phyloP scores from a whole-genome alignment of 2,797 vertebrate species.

The Eulemur rubriventer region DNA sequence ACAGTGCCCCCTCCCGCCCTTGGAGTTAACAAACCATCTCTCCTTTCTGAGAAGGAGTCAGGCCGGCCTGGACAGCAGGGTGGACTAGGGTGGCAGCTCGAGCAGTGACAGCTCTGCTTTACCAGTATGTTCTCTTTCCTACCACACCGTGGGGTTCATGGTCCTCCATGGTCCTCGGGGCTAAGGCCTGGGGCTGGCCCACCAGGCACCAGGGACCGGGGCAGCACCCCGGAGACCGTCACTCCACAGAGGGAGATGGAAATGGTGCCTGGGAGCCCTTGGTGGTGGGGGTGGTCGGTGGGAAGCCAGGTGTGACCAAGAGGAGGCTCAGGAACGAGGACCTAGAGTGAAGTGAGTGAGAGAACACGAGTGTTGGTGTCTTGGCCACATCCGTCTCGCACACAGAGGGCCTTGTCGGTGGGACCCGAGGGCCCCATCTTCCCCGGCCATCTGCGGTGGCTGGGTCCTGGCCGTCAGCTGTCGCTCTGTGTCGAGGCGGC shows the following conservation, averaged over 20 bases:
- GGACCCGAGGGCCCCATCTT: accelerated
- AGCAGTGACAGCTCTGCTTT: background rate
- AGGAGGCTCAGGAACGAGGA: background rate
- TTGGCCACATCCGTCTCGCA: accelerated
- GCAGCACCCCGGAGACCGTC: accelerated
- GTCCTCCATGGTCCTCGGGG: too few species aligned
- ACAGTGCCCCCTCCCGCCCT: accelerated
- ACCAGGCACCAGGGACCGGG: accelerated
- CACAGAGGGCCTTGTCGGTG: accelerated
- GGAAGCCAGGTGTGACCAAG: background rate
- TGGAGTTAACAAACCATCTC: accelerated
- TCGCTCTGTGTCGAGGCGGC: accelerated
- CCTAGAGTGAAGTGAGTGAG: background rate
- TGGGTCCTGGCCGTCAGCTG: background rate
- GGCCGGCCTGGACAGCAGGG: accelerated
- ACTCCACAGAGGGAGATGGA: accelerated
- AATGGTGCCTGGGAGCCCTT: accelerated
- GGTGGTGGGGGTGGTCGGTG: accelerated
- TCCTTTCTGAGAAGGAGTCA: too few species aligned
- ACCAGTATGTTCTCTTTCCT: accelerated
- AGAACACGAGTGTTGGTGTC: accelerated
- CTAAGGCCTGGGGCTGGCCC: background rate
- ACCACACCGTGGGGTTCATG: accelerated
- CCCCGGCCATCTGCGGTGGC: accelerated
- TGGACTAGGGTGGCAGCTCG: accelerated